These are phyloP conservation scores for Colaptes auratus DNA, from an alignment of 2,113 vertebrate genomes.

Conservation along the genomic window DNA sequence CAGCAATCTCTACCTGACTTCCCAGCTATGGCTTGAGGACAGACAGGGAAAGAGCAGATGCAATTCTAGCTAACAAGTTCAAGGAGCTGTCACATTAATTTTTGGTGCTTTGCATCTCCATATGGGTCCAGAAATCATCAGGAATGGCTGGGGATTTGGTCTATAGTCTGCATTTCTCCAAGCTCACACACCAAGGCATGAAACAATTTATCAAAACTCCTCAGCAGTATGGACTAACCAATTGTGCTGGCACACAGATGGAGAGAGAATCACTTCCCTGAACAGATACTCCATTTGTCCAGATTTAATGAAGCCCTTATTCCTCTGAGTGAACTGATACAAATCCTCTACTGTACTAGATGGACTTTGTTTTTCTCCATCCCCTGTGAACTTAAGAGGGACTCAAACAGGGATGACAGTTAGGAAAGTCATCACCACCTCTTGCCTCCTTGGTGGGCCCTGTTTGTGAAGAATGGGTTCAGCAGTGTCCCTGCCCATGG, in stretches of 20 bases:
- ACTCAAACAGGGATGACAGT: neutral
- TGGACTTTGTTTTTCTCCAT: neutral
- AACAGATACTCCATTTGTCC: neutral
- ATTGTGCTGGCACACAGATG: neutral
- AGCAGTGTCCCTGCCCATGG: too few relatives aligned
- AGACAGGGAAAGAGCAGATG: neutral
- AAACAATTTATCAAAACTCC: neutral
- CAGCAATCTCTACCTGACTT: neutral
- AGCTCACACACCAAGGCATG: rapidly evolving
- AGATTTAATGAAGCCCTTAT: neutral
- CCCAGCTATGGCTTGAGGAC: neutral
- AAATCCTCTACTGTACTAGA: neutral
- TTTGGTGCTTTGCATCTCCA: neutral
- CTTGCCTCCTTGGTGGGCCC: neutral
- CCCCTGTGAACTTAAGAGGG: neutral
- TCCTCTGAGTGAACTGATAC: neutral
- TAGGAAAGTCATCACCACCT: neutral
- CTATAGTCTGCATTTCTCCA: neutral
- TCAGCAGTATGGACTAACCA: neutral
- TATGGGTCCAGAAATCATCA: neutral
- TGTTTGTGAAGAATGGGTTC: neutral
- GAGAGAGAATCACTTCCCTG: neutral
- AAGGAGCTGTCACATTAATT: neutral
- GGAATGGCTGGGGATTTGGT: neutral
- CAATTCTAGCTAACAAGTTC: neutral